Conservation (phyloP, 2,888 invertebrate species). For the Thereva unica region DNA sequence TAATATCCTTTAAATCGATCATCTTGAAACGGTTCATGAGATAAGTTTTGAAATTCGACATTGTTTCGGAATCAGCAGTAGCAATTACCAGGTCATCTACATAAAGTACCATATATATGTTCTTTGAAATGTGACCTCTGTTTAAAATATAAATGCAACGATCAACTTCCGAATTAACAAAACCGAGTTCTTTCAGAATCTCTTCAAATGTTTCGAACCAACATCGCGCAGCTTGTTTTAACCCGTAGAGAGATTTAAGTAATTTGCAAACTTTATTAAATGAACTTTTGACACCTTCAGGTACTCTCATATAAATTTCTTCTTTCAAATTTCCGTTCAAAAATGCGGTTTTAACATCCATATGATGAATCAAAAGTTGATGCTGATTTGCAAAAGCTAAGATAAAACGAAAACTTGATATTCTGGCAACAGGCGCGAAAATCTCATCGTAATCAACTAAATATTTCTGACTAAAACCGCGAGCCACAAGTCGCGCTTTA, state of each 20-base stretch:
- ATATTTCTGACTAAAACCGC: conserved; percentile 12
- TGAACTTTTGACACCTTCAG: conserved; percentile 32
- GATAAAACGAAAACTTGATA: conserved; percentile 39
- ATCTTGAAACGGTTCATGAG: conserved; percentile 43
- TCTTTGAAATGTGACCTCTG: conserved; percentile 30
- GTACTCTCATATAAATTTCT: conserved; percentile 42
- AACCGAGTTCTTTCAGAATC: conserved; percentile 38
- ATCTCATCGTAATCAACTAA: conserved; percentile 36
- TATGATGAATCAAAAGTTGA: conserved; percentile 40
- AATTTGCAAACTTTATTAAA: conserved; percentile 38
- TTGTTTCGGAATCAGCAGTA: conserved; percentile 33
- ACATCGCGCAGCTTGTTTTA: conserved; percentile 39
- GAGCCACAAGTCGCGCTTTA: conserved; percentile 36
- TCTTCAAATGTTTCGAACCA: conserved; percentile 40
- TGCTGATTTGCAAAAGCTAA: conserved; percentile 40
- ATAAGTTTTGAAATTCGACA: conserved; percentile 43
- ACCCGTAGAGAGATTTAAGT: conserved; percentile 40
- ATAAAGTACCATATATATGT: conserved; percentile 35
- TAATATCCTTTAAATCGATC: conserved; percentile 43
- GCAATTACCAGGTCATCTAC: conserved; percentile 38
- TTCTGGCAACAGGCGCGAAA: conserved; percentile 41
- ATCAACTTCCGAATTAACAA: conserved; percentile 41
- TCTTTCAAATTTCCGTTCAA: conserved; percentile 40
- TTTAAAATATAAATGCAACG: conserved; percentile 41
- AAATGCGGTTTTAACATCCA: conserved; percentile 42